Evolutionary conservation across 2,888 invertebrate genomes (phyloP).

Genomic region (Julus scandinavius): DNA sequence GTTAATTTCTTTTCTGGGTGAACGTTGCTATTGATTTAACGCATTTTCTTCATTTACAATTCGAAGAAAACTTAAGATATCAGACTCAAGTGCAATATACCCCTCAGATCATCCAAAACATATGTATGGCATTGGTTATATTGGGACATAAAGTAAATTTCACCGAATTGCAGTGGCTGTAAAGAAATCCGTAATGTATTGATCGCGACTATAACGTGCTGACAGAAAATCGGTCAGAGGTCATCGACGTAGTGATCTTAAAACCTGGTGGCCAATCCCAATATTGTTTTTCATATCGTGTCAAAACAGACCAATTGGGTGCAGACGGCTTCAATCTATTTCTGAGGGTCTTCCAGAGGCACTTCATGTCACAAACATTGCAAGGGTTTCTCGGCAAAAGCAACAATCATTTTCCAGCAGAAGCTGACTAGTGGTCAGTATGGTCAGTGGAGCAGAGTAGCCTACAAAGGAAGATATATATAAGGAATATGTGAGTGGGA

Average conservation of each 20-base stretch:
- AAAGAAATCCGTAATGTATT: background rate
- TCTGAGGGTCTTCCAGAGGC: constrained; percentile 12
- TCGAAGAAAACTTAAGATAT: no score
- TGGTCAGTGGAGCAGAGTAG: background rate
- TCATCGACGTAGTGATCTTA: background rate
- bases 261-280: background rate
- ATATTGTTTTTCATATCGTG: background rate
- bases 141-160: no score
- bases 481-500: no score
- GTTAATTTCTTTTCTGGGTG: no score
- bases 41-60: no score
- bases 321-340: constrained; percentile 26
- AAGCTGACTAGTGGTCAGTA: background rate
- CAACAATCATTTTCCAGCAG: background rate
- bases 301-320: constrained; percentile 7
- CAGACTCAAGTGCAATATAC: no score
- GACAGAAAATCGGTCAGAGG: background rate
- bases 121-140: background rate
- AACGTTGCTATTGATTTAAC: no score
- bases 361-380: constrained; percentile 31
- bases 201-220: background rate
- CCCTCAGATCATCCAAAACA: background rate
- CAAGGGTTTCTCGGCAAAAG: background rate
- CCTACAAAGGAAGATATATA: background rate
- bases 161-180: no score